phyloP scores from a whole-genome alignment of 2,113 vertebrate genomes.

The Xenopus laevis region DNA sequence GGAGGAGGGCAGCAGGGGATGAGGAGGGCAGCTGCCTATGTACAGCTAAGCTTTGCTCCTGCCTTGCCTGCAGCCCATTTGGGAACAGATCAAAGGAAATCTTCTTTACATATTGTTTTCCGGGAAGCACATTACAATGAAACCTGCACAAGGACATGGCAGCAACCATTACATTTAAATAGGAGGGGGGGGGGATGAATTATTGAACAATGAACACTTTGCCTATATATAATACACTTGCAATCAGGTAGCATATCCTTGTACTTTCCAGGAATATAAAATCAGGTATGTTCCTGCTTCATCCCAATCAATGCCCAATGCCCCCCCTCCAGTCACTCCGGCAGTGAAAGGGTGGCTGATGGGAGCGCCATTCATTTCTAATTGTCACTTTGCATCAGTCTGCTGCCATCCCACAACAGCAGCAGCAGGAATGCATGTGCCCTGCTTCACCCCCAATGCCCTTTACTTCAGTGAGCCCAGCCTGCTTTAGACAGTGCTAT shows the following conservation, averaged over 20 bases:
- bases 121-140: constrained; percentile 31
- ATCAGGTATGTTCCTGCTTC: too few species aligned
- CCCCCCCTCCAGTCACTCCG: too few species aligned
- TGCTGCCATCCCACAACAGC: too few species aligned
- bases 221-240: too few species aligned
- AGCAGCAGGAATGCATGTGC: too few species aligned
- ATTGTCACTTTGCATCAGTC: constrained; percentile 40
- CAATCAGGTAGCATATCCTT: too few species aligned
- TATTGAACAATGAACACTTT: neutral
- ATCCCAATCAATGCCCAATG: too few species aligned
- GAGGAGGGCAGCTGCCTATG: constrained; percentile 32
- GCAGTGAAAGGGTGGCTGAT: neutral
- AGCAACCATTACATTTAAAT: constrained; percentile 5
- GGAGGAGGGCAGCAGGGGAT: constrained; percentile 35
- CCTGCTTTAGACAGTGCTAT: too few species aligned
- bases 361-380: neutral
- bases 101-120: constrained; percentile 39
- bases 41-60: constrained; percentile 33
- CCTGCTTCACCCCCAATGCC: too few species aligned
- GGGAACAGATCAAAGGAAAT: constrained; percentile 35
- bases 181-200: neutral
- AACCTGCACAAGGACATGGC: constrained; percentile 28
- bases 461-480: too few species aligned
- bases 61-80: constrained; percentile 34
- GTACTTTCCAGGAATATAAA: too few species aligned